These are phyloP conservation scores for Siphamia tubifer DNA, from an alignment of 2,113 vertebrate species.

Conservation along the genomic window DNA sequence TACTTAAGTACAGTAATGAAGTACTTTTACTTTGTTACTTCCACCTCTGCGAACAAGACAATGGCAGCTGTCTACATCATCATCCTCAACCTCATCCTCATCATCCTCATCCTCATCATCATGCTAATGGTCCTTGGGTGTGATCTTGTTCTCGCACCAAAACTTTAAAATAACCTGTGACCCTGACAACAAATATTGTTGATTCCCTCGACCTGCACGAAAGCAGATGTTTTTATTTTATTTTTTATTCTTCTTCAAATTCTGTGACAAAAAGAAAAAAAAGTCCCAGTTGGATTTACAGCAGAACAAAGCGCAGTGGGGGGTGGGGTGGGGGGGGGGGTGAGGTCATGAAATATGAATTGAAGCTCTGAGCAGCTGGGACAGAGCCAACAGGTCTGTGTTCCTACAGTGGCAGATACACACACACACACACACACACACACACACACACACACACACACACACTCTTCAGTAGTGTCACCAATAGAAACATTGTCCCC, in stretches of 20 bases:
- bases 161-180: slow-evolving; percentile 35
- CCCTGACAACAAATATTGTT: slow-evolving; percentile 62
- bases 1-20: too few species aligned
- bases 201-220: slow-evolving; percentile 54
- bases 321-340: slow-evolving; percentile 34
- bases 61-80: slow-evolving; percentile 43
- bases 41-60: slow-evolving; percentile 37
- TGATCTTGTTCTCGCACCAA: slow-evolving; percentile 34
- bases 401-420: slow-evolving; percentile 25
- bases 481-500: too few species aligned
- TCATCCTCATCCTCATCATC: too few species aligned
- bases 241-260: slow-evolving; percentile 10
- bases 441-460: slow-evolving; percentile 12
- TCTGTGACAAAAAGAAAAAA: slow-evolving; percentile 26
- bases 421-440: slow-evolving; percentile 4
- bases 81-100: too few species aligned
- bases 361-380: slow-evolving; percentile 43
- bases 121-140: slow-evolving; percentile 44
- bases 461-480: slow-evolving; percentile 47
- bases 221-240: slow-evolving; percentile 24
- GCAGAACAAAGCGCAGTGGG: slow-evolving; percentile 29
- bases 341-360: slow-evolving; percentile 59
- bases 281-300: slow-evolving; percentile 31
- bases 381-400: slow-evolving; percentile 44
- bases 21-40: too few species aligned